Evolutionary conservation across 1,140 invertebrate genomes (phyloP).

Genomic region (Meteorus sp.): DNA sequence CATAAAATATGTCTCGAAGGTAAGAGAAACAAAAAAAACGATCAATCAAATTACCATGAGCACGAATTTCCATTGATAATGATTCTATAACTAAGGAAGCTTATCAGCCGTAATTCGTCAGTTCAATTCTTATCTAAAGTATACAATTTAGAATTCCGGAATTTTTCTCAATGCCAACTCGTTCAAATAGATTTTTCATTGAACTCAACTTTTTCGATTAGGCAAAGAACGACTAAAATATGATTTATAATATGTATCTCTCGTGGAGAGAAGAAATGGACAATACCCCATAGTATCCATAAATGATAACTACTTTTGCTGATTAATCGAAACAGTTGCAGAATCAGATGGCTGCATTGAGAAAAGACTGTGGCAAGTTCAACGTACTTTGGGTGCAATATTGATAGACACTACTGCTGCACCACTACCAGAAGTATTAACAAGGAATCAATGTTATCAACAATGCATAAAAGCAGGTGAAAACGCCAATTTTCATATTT

Average conservation of each 20-base stretch:
- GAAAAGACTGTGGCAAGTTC: slow-evolving; percentile 46
- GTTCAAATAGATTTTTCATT: no score
- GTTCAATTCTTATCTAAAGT: no score
- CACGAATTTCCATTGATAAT: no score
- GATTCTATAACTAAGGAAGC: no score
- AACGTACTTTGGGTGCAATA: slow-evolving; percentile 44
- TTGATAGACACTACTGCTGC: slow-evolving; percentile 39
- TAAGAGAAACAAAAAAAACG: slow-evolving; percentile 19
- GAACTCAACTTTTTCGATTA: no score
- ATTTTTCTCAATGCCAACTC: no score
- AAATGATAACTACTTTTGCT: slow-evolving; percentile 5
- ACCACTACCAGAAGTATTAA: slow-evolving; percentile 29
- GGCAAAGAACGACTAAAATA: no score
- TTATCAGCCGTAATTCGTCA: no score
- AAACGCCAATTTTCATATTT: slow-evolving; percentile 12
- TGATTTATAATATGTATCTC: no score
- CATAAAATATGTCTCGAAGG: slow-evolving; percentile 47
- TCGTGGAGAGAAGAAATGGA: no score
- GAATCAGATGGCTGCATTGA: slow-evolving; percentile 32
- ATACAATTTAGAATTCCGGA: no score
- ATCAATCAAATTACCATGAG: background rate
- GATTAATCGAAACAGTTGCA: slow-evolving; percentile 34
- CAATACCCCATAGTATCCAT: no score
- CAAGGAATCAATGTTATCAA: slow-evolving; percentile 44
- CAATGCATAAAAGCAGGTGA: slow-evolving; percentile 42